Conservation (phyloP, 1,140 invertebrate genomes). For the Mya arenaria region DNA sequence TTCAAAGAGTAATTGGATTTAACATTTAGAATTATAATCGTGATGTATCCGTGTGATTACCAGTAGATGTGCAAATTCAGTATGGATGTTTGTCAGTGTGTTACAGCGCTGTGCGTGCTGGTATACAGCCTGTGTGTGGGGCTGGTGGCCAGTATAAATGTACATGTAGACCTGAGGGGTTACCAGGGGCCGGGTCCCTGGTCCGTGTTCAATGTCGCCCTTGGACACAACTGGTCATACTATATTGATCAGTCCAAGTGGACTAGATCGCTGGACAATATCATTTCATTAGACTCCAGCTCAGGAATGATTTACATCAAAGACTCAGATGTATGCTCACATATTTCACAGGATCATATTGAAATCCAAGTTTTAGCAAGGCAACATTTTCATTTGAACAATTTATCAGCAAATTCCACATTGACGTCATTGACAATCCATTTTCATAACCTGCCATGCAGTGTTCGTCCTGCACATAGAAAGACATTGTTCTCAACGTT, state of each 20-base stretch:
- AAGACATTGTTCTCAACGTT: slow-evolving; percentile 12
- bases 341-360: slow-evolving; percentile 37
- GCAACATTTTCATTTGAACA: slow-evolving; percentile 22
- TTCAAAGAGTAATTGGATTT: no score
- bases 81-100: no score
- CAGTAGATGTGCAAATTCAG: no score
- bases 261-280: background rate
- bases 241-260: slow-evolving; percentile 3
- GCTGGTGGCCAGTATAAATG: background rate
- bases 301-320: background rate
- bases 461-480: slow-evolving; percentile 41
- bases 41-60: no score
- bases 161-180: slow-evolving; percentile 27
- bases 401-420: slow-evolving; percentile 41
- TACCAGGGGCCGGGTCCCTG: background rate
- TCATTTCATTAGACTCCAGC: slow-evolving; percentile 29
- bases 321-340: slow-evolving; percentile 12
- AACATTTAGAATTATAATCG: no score
- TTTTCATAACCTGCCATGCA: slow-evolving; percentile 59
- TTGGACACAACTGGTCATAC: slow-evolving; percentile 44
- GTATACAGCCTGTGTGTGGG: background rate
- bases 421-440: slow-evolving; percentile 59
- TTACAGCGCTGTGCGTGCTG: no score
- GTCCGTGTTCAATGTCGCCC: slow-evolving; percentile 31
- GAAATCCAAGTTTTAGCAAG: slow-evolving; percentile 53